phyloP scores from a whole-genome alignment of 1,140 invertebrate genomes.

The Antheraea mylitta region DNA sequence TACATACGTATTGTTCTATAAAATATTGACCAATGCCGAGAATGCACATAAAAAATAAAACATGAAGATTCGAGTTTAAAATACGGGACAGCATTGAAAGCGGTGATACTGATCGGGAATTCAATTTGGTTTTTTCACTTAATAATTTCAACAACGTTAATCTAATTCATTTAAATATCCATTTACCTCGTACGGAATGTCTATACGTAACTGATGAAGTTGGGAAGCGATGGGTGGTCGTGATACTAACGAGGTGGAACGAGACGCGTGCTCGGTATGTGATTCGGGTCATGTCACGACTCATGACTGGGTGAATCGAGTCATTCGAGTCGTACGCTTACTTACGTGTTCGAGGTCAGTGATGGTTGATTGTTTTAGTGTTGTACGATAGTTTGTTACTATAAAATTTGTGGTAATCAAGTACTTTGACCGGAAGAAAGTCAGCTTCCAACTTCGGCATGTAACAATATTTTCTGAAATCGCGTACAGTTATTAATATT shows the following conservation, averaged over 20 bases:
- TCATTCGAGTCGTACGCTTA: not conserved
- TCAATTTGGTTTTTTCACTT: not conserved
- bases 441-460: no score
- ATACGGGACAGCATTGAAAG: no score
- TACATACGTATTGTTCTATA: no score
- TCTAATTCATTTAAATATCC: not conserved
- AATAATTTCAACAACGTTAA: not conserved
- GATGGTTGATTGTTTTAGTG: not conserved
- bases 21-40: no score
- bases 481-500: no score
- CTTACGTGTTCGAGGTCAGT: constrained; percentile 3
- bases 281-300: constrained; percentile 24
- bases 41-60: no score
- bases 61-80: no score
- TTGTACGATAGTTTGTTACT: not conserved
- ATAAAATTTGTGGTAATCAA: not conserved
- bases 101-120: no score
- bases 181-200: constrained; percentile 28
- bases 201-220: constrained; percentile 16
- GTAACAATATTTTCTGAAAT: no score
- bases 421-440: no score
- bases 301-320: constrained; percentile 13
- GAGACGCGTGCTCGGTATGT: constrained; percentile 31
- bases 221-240: constrained; percentile 26
- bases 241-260: constrained; percentile 20